Evolutionary conservation across 2,888 invertebrate species (phyloP).

Genomic region (Eristalinus aeneus): DNA sequence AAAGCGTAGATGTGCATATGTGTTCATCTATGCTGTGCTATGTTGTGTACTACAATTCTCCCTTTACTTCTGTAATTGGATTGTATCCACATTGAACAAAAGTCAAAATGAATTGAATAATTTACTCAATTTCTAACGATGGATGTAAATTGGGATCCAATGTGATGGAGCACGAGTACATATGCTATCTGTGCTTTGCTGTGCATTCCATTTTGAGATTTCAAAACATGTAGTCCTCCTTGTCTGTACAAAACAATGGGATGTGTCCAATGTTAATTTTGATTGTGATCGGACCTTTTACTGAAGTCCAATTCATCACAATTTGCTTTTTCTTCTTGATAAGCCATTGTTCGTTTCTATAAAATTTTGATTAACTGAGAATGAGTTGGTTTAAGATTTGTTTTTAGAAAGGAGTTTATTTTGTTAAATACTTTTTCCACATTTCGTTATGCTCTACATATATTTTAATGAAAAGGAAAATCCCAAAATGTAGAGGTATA

Average conservation of each 20-base stretch:
- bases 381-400: conserved; percentile 1
- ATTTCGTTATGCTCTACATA: background rate
- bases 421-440: conserved; percentile 5
- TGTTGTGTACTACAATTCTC: conserved; percentile 6
- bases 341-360: conserved; percentile 30
- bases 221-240: conserved; percentile 19
- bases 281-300: conserved; percentile 37
- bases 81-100: conserved; percentile 59
- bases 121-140: conserved; percentile 57
- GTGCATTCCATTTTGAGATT: conserved; percentile 35
- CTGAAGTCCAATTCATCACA: conserved; percentile 49
- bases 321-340: conserved; percentile 52
- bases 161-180: conserved; percentile 24
- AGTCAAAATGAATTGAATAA: conserved; percentile 66
- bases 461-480: no score
- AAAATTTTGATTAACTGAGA: conserved; percentile 2
- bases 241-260: conserved; percentile 22
- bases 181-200: conserved; percentile 30
- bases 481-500: no score
- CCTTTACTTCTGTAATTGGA: conserved; percentile 49
- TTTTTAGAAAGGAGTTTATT: background rate
- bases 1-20: conserved; percentile 48
- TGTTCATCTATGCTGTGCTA: background rate
- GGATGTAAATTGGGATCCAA: conserved; percentile 57
- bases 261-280: conserved; percentile 59